Evolutionary conservation across 2,797 vertebrate genomes (phyloP), one percentile per base, ranked within the genome.

Genomic region (Epinephelus malabaricus): DNA sequence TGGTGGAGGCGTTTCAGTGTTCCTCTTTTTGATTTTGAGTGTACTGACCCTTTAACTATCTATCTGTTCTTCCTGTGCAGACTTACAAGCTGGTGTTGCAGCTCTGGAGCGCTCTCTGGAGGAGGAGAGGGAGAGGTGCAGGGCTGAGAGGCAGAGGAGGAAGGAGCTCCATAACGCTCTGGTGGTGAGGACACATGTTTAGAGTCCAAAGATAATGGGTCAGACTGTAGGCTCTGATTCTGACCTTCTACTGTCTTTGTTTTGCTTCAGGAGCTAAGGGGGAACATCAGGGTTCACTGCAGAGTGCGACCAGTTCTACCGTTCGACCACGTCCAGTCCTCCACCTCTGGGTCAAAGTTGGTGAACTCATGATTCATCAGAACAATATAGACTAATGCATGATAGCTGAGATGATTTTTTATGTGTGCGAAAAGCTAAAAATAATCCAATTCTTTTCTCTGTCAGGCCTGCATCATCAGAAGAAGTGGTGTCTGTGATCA

Each of bases 281-380:
- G 97, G 34, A 97, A 96, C 84, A 96, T 97, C 84, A 85, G 96
- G 76, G 97, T 97, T 25, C 96, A 97, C 93, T 97, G 97, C 74
- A 94, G 95, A 45, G 91, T 97, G 46, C 94, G 95, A 17, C 97
- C 97, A 0, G 45, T 95, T 50, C 81, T 97, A 1, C 92, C 92
- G 9, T 94, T 96, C 40, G 96, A 97, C 83, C 45, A 72, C 14
- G 70, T 87, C 62, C 77, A 70, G 51, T 82, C 81, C 54, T 76
- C 59, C 0, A 1, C 21, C 2, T 58, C 81, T 46, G 81, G 66
- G 73, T 87, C 88, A 5, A 92, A 93, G 96, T 97, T 45, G 17
- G 90, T 78, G 30, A n/a, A 18, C 46, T 46, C 43, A 14, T 2
- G 12, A 18, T 43, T 15, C 30, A 12, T 15, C 51, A 49, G n/a